Evolutionary conservation across 2,113 vertebrate genomes (phyloP).

Genomic region (Melanerpes aurifrons): DNA sequence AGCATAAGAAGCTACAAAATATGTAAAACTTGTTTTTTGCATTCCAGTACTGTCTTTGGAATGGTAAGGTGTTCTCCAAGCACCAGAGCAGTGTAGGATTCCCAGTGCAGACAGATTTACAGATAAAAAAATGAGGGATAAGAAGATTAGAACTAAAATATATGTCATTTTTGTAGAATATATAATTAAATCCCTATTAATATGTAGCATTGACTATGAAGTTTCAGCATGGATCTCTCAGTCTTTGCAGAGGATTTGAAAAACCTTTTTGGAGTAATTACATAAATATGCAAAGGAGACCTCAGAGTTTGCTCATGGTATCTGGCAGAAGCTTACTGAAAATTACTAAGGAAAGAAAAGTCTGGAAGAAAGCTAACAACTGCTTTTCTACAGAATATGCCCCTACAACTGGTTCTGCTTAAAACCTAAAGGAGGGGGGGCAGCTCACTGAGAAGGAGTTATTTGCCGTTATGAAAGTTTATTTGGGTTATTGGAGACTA

Average conservation of each 20-base stretch:
- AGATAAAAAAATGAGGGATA: conserved; percentile 20
- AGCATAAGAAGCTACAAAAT: neutral
- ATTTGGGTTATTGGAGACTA: neutral
- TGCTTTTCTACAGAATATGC: neutral
- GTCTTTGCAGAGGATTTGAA: conserved; percentile 51
- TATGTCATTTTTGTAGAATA: conserved; percentile 23
- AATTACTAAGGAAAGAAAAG: neutral
- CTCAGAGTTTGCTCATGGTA: neutral
- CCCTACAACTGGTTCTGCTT: neutral
- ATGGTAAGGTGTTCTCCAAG: neutral
- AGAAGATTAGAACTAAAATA: conserved; percentile 51
- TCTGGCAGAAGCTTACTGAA: conserved; percentile 10
- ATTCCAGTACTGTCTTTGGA: neutral
- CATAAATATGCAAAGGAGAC: conserved; percentile 37
- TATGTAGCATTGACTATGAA: neutral
- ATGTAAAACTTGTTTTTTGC: neutral
- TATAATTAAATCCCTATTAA: conserved; percentile 32
- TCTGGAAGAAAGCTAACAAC: neutral
- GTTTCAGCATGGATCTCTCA: conserved; percentile 16
- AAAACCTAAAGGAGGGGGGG: neutral
- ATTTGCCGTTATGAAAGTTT: neutral
- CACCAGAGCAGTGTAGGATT: neutral
- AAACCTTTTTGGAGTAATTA: conserved; percentile 56
- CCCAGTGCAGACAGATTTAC: conserved; percentile 10
- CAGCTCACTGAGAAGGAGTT: neutral